A percentile compares a stretch with the other conserved stretches of the same genome.
Evolutionary conservation across 2,888 invertebrate species (phyloP).

Genomic region (Aphidius colemani): DNA sequence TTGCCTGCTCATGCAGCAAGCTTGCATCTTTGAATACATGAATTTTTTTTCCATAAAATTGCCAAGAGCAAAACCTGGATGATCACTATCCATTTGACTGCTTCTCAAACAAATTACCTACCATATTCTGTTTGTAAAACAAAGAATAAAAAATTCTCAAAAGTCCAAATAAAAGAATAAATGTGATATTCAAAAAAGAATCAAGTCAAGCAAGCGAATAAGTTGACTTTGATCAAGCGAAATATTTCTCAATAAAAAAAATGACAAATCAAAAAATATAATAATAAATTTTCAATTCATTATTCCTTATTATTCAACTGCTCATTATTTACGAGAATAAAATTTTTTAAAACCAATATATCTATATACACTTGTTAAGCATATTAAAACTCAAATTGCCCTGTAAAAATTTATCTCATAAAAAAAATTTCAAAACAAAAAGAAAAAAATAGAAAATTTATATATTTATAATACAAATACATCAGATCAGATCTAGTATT

Average conservation of each 20-base stretch:
- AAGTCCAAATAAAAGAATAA: neutral
- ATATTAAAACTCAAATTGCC: no score
- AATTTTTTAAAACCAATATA: no score
- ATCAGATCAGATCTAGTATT: no score
- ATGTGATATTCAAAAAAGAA: neutral
- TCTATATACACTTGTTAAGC: no score
- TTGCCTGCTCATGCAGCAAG: no score
- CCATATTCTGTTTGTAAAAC: neutral
- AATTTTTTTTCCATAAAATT: conserved; percentile 4
- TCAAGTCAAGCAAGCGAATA: neutral
- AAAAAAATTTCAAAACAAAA: no score
- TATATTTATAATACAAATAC: no score
- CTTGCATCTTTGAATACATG: conserved; percentile 12
- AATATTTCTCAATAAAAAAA: neutral
- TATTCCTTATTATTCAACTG: no score
- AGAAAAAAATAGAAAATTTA: no score
- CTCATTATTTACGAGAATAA: no score
- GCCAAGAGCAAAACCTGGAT: conserved; percentile 8
- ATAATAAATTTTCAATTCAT: no score
- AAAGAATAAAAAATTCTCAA: neutral
- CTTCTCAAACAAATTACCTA: conserved; percentile 18
- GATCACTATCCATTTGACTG: conserved; percentile 4
- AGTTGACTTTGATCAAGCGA: neutral
- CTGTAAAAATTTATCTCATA: no score
- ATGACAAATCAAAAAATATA: neutral